A percentile compares a stretch with the other conserved stretches of the same genome.
Conservation (phyloP, 2,888 invertebrate genomes). For the Volucella zonaria region DNA sequence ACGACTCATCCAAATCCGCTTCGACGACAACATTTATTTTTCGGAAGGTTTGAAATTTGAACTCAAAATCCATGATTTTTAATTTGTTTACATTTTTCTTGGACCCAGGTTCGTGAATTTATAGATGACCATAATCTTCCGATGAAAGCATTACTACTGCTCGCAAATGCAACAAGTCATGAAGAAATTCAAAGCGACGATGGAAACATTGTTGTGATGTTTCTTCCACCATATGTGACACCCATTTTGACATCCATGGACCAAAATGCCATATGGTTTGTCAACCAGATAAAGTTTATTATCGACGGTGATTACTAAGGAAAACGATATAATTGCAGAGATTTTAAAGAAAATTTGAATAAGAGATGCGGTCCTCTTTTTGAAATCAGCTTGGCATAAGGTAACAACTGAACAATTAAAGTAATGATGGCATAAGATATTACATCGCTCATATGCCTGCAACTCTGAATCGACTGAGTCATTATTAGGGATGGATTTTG, state of each 20-base stretch:
- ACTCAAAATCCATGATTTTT: too few relatives aligned
- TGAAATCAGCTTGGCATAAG: slow-evolving; percentile 18
- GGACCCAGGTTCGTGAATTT: too few relatives aligned
- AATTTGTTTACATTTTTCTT: too few relatives aligned
- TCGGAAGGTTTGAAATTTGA: too few relatives aligned
- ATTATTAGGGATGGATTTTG: not conserved
- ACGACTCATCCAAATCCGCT: too few relatives aligned
- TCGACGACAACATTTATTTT: too few relatives aligned
- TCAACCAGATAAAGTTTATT: slow-evolving; percentile 2
- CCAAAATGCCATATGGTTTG: slow-evolving; percentile 21
- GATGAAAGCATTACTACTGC: too few relatives aligned
- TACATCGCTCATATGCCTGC: not conserved
- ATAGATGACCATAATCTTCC: too few relatives aligned
- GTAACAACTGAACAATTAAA: slow-evolving; percentile 10
- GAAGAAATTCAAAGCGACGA: too few relatives aligned
- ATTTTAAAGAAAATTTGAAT: slow-evolving; percentile 20
- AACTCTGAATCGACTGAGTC: not conserved
- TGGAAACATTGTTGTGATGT: too few relatives aligned
- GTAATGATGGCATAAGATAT: slow-evolving; percentile 1
- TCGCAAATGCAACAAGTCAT: too few relatives aligned
- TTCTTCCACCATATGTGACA: too few relatives aligned
- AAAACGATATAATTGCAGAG: slow-evolving; percentile 14
- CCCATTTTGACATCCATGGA: slow-evolving; percentile 15
- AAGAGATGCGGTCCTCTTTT: slow-evolving; percentile 18
- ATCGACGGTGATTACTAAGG: slow-evolving; percentile 5